Evolutionary conservation across 92 coral and sea anemone species (phyloP).

Genomic region (Parazoanthus swiftii): DNA sequence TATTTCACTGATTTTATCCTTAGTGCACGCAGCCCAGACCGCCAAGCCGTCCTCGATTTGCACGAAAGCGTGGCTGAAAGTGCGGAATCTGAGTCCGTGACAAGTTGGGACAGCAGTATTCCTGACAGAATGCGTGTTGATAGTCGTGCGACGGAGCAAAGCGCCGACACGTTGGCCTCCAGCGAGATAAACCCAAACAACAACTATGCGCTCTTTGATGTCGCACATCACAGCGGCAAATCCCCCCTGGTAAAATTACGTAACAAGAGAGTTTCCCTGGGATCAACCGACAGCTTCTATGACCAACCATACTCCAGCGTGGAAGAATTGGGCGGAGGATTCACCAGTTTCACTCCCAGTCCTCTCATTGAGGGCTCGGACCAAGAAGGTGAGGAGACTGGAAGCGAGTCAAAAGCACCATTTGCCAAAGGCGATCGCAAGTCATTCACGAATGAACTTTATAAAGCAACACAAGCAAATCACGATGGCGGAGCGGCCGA

Average conservation of each 20-base stretch:
- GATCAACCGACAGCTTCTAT: constrained; percentile 75
- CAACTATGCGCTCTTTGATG: constrained; percentile 15
- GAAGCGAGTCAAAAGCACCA: not conserved
- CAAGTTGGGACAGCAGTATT: constrained; percentile 46
- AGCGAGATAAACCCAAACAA: constrained; percentile 23
- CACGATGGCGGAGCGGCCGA: not conserved
- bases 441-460: constrained; percentile 41
- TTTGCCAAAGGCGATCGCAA: constrained; percentile 4
- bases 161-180: constrained; percentile 11
- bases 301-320: constrained; percentile 88
- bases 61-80: constrained; percentile 35
- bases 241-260: constrained; percentile 60
- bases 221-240: constrained; percentile 11
- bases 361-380: constrained; percentile 40
- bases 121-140: constrained; percentile 31
- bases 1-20: not conserved
- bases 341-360: constrained; percentile 79
- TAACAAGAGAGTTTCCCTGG: constrained; percentile 65
- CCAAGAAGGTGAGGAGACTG: constrained; percentile 29
- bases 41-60: constrained; percentile 36
- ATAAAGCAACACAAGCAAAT: constrained; percentile 5
- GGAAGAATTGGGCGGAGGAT: constrained; percentile 90
- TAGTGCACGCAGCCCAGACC: constrained; percentile 27
- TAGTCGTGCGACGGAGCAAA: constrained; percentile 30
- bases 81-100: constrained; percentile 35